Conservation (phyloP, 2,888 invertebrate genomes). For the Gisinianus flammeolus region DNA sequence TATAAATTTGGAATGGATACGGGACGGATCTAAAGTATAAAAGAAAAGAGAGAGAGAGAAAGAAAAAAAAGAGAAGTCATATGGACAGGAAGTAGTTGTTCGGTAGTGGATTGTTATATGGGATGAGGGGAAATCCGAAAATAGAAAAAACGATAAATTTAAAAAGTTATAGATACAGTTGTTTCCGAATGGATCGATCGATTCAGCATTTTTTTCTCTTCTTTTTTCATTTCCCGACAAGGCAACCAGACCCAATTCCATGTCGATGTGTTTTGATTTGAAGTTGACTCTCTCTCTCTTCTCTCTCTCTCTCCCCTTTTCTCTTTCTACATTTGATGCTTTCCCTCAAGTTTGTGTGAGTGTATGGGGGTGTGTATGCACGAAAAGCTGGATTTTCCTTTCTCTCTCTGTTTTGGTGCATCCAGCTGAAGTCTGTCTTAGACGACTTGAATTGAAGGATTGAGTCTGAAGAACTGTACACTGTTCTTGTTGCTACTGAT, state of each 20-base stretch:
- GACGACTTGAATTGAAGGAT: slow-evolving; percentile 15
- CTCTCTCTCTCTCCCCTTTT: not conserved
- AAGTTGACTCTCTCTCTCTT: slow-evolving; percentile 20
- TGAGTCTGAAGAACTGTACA: not conserved
- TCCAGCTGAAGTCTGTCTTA: not conserved
- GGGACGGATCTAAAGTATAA: too few relatives aligned
- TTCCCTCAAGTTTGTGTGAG: not conserved
- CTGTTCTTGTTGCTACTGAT: too few relatives aligned
- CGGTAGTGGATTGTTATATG: not conserved
- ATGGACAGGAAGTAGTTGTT: not conserved
- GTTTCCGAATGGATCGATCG: slow-evolving; percentile 14
- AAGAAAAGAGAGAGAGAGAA: not conserved
- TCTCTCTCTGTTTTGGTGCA: not conserved
- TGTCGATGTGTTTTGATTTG: slow-evolving; percentile 34
- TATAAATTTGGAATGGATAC: too few relatives aligned
- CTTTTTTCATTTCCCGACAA: not conserved
- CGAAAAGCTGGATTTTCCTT: not conserved
- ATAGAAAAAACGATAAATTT: slow-evolving; percentile 26
- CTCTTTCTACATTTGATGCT: not conserved
- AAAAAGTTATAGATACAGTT: slow-evolving; percentile 18
- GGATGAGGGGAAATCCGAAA: not conserved
- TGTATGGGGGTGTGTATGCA: not conserved
- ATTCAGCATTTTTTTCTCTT: slow-evolving; percentile 31
- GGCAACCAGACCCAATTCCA: not conserved
- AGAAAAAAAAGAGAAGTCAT: not conserved